Base-by-base conservation (phyloP, 1,140 invertebrate species). In the Matsumurasca onukii region DNA sequence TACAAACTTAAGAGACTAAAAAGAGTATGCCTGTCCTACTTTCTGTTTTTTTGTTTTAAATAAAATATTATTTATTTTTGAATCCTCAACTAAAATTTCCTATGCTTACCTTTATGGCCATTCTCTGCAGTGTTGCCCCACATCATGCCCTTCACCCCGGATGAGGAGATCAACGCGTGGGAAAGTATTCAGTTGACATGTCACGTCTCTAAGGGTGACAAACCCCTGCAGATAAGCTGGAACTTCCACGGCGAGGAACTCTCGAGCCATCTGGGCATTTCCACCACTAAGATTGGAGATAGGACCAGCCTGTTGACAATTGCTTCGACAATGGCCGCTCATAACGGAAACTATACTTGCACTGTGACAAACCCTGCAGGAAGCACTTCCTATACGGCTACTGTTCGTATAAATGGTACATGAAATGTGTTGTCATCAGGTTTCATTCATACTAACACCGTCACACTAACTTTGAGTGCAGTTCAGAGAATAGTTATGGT, bases 321-420 rank as follows among this genome's bases (percentile, higher is more conserved):
- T 70, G 88, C 91, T 71, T 86, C 88, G 17, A 88, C 90, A 2
- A 86, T 85, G 75, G 86, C 88, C 67, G 82, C 84, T 69, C 88
- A 91, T 79, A 86, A 85, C 70, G 91, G 90, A 31, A 89, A 91
- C 77, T 91, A 91, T 73, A 90, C 88, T 22, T 92, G 90, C 74
- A 83, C 84, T 20, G 93, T 90, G 20, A 86, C 84, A 72, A 95
- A 95, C 79, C 80, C 79, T 52, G 90, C 89, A 34, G 72, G 70
- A 17, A 48, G 57, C 3, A 48, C 71, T 0, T 71, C 64, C 39
- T 72, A 73, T 67, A 73, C 75, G 13, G 70, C 75, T 31, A 49
- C 69, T 13, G 55, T 76, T 17, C 67, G 68, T 45, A 73, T 76
- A 48, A 76, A 76, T 34, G 75, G 75, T 75, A 72, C 17, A 34